Base-by-base conservation (phyloP, 2,797 vertebrate genomes). In the Peromyscus nudipes region DNA sequence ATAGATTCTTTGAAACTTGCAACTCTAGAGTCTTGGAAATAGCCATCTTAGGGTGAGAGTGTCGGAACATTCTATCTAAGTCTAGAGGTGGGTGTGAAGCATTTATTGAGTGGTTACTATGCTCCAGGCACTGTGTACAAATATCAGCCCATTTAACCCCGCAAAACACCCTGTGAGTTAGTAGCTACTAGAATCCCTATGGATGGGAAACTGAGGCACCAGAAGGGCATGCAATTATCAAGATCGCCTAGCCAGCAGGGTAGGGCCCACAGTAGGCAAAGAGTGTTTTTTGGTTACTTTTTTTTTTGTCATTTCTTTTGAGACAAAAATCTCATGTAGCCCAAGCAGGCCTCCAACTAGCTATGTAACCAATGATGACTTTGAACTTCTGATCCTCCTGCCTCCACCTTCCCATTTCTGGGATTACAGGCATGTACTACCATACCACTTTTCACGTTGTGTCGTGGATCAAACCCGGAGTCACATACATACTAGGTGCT, bases 1-100 rank as follows among this genome's bases (percentile, higher is more conserved):
- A 89, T 14, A 21, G 77, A 31, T 73, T 52, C 80, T 93, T 92
- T 67, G 40, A 94, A 94, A 84, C 67, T 91, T 85, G 75, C 19
- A 80, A 34, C 46, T 27, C 34, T 71, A 21, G n/a, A 31, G 19
- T 27, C 76, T 85, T 82, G 65, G 92, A 92, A 89, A 80, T 37
- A 40, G 11, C 21, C 69, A 34, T 27, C 71, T 88, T 77, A 80
- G 65, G 75, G 23, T 73, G 65, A 82, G 46, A 86, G 25, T 29
- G 0, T 49, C 67, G 75, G 84, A 89, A 65, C 19, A 49, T 49
- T 67, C 10, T 25, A 2, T 31, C 27, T 90, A 34, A 49, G 67
- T 79, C 62, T 40, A 43, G 90, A 1, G 9, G 17, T 8, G 11
- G 43, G 37, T 69, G 16, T 76, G 19, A 62, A 62, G 40, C 19